A percentile compares a stretch with the other conserved stretches of the same genome.
These are phyloP conservation scores for Mandrillus leucophaeus DNA, from an alignment of 2,113 vertebrate genomes.

Conservation along the genomic window DNA sequence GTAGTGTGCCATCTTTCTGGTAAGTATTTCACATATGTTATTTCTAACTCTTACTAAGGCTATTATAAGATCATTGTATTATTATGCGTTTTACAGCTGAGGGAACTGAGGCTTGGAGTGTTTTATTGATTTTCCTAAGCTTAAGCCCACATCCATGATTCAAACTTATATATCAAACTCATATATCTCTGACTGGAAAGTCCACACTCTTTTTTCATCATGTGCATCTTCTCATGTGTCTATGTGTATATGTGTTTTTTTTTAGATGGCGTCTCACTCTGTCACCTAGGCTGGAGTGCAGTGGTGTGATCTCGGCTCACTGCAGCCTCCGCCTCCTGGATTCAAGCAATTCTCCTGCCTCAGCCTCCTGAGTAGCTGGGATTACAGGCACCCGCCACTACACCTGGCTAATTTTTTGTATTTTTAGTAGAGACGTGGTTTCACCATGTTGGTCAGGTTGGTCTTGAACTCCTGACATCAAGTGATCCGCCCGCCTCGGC, in stretches of 20 bases:
- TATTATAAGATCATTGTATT: no score
- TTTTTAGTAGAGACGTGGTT: no score
- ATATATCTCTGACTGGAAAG: not conserved
- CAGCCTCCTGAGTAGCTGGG: no score
- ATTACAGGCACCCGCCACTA: no score
- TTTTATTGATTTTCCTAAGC: constrained; percentile 23
- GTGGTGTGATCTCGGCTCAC: no score
- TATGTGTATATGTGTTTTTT: not conserved
- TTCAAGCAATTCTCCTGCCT: no score
- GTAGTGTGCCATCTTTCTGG: not conserved
- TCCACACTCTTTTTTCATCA: not conserved
- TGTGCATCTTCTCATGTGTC: not conserved
- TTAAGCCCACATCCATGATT: not conserved
- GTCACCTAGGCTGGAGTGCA: no score
- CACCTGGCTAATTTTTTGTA: no score
- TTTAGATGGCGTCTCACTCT: not conserved
- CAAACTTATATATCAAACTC: not conserved
- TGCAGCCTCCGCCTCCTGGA: no score
- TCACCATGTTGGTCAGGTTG: no score
- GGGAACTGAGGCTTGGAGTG: not conserved
- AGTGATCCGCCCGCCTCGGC: no score
- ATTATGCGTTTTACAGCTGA: not conserved
- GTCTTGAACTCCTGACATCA: no score
- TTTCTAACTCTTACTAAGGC: constrained; percentile 1
- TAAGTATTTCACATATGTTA: constrained; percentile 31